Conservation (phyloP, 2,797 vertebrate genomes). For the Phataginus tetradactyla region DNA sequence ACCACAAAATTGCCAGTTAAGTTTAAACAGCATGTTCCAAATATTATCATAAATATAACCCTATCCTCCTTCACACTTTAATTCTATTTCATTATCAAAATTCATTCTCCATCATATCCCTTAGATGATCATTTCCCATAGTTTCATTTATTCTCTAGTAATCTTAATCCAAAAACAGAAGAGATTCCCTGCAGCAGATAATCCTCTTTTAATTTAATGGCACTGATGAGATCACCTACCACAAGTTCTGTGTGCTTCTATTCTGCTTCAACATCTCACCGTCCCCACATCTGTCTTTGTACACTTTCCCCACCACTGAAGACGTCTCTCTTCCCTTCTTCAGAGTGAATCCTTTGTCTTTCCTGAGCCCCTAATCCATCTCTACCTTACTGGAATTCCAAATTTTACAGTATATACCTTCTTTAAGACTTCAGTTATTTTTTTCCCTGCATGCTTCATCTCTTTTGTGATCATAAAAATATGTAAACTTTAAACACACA, state of each 20-base stretch:
- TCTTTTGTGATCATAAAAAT: background rate
- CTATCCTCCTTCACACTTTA: background rate
- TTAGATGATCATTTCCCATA: background rate
- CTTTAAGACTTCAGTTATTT: background rate
- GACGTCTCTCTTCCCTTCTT: background rate
- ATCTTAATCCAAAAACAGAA: background rate
- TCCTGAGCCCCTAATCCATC: background rate
- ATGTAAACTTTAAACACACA: background rate
- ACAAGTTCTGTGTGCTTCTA: background rate
- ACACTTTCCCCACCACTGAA: background rate
- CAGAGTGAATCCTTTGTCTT: background rate
- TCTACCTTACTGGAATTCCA: background rate
- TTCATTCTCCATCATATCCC: background rate
- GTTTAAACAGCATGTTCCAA: background rate
- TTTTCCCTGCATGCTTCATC: background rate
- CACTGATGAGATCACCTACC: background rate
- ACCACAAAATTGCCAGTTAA: background rate
- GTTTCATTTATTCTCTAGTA: background rate
- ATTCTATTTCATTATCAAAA: background rate
- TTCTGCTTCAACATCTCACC: background rate
- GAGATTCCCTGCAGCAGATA: background rate
- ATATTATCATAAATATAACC: background rate
- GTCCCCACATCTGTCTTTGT: background rate
- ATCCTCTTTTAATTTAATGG: background rate
- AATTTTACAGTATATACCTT: background rate